phyloP scores from a whole-genome alignment of 2,888 invertebrate genomes.

The Euplagia quadripunctaria region DNA sequence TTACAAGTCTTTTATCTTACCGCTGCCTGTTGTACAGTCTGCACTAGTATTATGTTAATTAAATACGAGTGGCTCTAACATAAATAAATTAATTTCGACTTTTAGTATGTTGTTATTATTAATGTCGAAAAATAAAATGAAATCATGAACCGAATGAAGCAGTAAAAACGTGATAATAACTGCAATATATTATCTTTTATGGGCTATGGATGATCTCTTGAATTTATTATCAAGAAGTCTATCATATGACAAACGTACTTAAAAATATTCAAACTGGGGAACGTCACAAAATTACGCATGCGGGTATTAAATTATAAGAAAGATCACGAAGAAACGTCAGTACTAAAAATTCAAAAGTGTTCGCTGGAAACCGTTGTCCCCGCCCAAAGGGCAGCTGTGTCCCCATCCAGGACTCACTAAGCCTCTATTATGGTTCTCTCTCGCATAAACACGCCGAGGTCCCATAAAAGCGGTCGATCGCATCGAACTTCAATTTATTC shows the following conservation, averaged over 20 bases:
- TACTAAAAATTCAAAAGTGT: slow-evolving; percentile 74
- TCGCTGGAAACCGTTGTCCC: slow-evolving; percentile 68
- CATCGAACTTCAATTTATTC: slow-evolving; percentile 80
- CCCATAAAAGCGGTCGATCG: slow-evolving; percentile 70
- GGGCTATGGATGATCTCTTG: slow-evolving; percentile 20
- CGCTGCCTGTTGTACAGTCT: background rate
- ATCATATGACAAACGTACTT: slow-evolving; percentile 11
- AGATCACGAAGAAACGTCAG: slow-evolving; percentile 57
- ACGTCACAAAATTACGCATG: slow-evolving; percentile 33
- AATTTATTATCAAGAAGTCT: slow-evolving; percentile 32
- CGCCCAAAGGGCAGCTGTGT: slow-evolving; percentile 77
- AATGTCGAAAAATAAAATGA: background rate
- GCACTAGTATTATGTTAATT: background rate
- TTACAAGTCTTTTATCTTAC: background rate
- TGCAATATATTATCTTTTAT: slow-evolving; percentile 7
- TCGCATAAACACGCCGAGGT: slow-evolving; percentile 69
- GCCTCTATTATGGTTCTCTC: slow-evolving; percentile 72
- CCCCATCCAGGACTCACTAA: slow-evolving; percentile 67
- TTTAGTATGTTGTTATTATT: background rate
- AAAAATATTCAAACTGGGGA: slow-evolving; percentile 17
- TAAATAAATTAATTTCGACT: background rate
- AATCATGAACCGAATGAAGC: background rate
- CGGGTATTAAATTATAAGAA: slow-evolving; percentile 34
- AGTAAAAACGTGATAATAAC: background rate
- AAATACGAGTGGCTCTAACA: background rate